phyloP scores from a whole-genome alignment of 1,140 invertebrate genomes.

The Apocrypta bakeri region DNA sequence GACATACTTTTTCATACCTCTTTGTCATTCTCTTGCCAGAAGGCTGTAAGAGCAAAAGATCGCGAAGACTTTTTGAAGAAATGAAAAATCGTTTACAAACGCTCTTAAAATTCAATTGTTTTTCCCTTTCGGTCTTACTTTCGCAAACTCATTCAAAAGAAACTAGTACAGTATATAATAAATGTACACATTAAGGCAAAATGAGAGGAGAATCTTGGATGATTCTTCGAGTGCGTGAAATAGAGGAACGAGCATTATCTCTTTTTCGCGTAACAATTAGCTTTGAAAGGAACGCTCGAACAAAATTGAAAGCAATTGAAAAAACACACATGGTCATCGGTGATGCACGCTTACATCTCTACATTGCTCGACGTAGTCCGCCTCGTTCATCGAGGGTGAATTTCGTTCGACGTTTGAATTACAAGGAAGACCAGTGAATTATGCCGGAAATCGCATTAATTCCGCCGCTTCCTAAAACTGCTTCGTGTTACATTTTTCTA shows the following conservation, averaged over 20 bases:
- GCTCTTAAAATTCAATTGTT: slow-evolving; percentile 34
- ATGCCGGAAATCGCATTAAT: slow-evolving; percentile 30
- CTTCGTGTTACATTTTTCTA: slow-evolving; percentile 35
- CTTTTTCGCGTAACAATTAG: slow-evolving; percentile 17
- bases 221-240: not conserved
- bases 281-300: slow-evolving; percentile 31
- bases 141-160: slow-evolving; percentile 5
- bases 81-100: slow-evolving; percentile 39
- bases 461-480: slow-evolving; percentile 16
- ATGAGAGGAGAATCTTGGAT: slow-evolving; percentile 38
- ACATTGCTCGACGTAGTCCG: not conserved
- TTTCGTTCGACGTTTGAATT: slow-evolving; percentile 35
- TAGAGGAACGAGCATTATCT: slow-evolving; percentile 15
- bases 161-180: slow-evolving; percentile 32
- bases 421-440: slow-evolving; percentile 46
- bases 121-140: slow-evolving; percentile 2
- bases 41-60: slow-evolving; percentile 13
- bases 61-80: slow-evolving; percentile 13
- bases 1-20: not conserved
- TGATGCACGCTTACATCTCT: not conserved
- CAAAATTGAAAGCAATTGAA: slow-evolving; percentile 32
- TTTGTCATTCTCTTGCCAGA: too few species aligned
- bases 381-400: slow-evolving; percentile 27
- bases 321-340: slow-evolving; percentile 11
- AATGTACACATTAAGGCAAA: slow-evolving; percentile 45